These are phyloP conservation scores for Antheraea yamamai DNA, from an alignment of 2,888 invertebrate genomes.

Conservation along the genomic window DNA sequence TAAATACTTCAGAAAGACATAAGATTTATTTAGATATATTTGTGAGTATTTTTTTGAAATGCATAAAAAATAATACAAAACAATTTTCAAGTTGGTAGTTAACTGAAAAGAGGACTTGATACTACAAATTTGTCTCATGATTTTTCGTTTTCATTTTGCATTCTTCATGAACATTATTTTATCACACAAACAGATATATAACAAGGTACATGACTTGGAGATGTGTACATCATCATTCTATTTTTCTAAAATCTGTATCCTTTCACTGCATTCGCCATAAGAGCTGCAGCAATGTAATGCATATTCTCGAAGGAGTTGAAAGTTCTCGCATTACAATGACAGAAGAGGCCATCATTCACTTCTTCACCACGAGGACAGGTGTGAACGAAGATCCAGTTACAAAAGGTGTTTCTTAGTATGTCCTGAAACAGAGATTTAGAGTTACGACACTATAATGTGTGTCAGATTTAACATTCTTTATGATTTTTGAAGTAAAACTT, in stretches of 20 bases:
- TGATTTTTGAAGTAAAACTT: too few relatives aligned
- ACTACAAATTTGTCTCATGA: too few relatives aligned
- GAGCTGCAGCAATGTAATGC: conserved; percentile 65
- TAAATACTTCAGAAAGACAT: too few relatives aligned
- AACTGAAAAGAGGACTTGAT: too few relatives aligned
- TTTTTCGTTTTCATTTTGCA: too few relatives aligned
- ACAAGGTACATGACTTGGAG: background rate
- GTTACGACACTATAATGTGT: background rate
- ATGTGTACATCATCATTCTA: background rate
- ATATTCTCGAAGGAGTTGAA: conserved; percentile 62
- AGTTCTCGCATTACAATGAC: conserved; percentile 53
- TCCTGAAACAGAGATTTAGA: conserved; percentile 44
- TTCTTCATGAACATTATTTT: background rate
- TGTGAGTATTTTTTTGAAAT: too few relatives aligned
- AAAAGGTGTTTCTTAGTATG: conserved; percentile 37
- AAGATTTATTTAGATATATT: too few relatives aligned
- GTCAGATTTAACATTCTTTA: too few relatives aligned
- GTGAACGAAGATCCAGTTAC: conserved; percentile 66
- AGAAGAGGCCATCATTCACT: conserved; percentile 56
- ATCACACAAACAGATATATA: background rate
- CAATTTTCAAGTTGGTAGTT: too few relatives aligned
- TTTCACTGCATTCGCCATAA: conserved; percentile 58
- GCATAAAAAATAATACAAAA: too few relatives aligned
- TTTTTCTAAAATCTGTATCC: conserved; percentile 44
- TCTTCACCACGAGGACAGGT: conserved; percentile 64